Conservation (phyloP, 2,888 invertebrate genomes). For the Trachelus tabidus region DNA sequence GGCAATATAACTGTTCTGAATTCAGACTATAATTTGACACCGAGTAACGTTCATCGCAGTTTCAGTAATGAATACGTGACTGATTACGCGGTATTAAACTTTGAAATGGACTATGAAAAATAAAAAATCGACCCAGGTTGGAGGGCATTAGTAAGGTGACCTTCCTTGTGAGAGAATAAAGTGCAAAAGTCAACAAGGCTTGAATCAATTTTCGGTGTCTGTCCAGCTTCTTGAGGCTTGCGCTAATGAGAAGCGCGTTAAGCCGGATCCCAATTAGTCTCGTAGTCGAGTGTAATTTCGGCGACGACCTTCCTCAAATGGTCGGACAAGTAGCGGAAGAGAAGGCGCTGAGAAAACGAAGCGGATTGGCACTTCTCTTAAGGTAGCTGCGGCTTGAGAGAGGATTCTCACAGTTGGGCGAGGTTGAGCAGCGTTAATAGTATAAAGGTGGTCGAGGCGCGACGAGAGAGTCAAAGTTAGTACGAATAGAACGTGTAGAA, state of each 20-base stretch:
- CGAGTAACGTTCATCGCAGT: too few species aligned
- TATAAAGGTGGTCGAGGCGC: not conserved
- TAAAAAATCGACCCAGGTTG: too few species aligned
- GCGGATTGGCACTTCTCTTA: not conserved
- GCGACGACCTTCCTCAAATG: constrained; percentile 1
- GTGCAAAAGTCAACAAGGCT: not conserved
- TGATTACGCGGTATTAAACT: too few species aligned
- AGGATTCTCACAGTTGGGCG: not conserved
- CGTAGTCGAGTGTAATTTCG: not conserved
- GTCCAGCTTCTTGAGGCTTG: not conserved
- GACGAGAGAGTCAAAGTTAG: not conserved
- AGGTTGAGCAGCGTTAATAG: not conserved
- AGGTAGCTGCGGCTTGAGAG: not conserved
- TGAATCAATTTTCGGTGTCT: not conserved
- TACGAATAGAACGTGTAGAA: not conserved
- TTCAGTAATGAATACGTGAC: too few species aligned
- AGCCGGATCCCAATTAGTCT: not conserved
- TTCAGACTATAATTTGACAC: too few species aligned
- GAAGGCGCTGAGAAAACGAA: not conserved
- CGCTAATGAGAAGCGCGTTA: constrained; percentile 1
- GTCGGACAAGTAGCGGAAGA: not conserved
- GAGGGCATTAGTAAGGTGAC: too few species aligned
- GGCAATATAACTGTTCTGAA: too few species aligned
- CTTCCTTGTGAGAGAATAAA: not conserved
- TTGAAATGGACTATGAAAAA: too few species aligned